phyloP scores from a whole-genome alignment of 35 echinoderm and acorn worm species.

The Apostichopus californicus region DNA sequence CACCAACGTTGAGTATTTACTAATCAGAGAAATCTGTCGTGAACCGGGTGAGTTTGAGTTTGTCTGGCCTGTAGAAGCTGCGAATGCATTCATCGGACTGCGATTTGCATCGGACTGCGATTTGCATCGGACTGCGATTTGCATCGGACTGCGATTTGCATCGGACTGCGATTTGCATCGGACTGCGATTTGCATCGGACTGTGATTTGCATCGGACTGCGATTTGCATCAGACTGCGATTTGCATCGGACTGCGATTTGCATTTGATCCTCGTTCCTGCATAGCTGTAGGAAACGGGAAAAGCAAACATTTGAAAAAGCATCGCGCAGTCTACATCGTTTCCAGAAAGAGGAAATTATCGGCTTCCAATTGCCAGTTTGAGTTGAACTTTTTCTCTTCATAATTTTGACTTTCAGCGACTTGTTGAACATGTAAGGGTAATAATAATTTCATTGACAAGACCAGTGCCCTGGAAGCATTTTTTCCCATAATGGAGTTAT shows the following conservation, averaged over 20 bases:
- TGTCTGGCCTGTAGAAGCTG: background rate
- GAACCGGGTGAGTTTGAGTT: too few species aligned
- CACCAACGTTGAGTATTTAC: too few species aligned
- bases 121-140: background rate
- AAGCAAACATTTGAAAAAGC: background rate
- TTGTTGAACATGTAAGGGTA: too few species aligned
- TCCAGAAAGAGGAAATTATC: constrained; percentile 12
- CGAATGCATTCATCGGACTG: background rate
- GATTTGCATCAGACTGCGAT: background rate
- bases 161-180: background rate
- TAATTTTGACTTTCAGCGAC: background rate
- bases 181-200: background rate
- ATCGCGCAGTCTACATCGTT: background rate
- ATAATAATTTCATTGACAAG: too few species aligned
- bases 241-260: background rate
- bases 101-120: background rate
- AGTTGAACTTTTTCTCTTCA: constrained; percentile 8
- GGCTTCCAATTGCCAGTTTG: background rate
- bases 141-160: background rate
- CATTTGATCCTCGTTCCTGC: background rate
- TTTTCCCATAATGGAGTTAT: too few species aligned
- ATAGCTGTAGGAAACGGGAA: background rate
- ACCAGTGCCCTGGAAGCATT: too few species aligned
- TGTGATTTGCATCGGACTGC: background rate
- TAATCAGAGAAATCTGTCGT: too few species aligned